These are phyloP conservation scores for Acrobeloides nanus DNA, from an alignment of 2,888 invertebrate species.

Conservation along the genomic window DNA sequence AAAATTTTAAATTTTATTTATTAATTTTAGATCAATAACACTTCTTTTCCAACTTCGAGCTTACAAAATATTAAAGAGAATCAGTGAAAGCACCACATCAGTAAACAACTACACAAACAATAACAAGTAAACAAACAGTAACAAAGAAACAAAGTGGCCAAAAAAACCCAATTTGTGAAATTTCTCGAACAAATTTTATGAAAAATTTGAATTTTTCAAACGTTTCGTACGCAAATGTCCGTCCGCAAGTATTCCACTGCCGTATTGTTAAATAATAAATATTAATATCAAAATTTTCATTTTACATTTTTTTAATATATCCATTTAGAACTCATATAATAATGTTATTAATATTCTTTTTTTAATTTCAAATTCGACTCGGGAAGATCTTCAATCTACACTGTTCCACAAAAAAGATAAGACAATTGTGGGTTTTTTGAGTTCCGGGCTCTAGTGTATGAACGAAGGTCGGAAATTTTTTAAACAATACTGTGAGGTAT, in stretches of 20 bases:
- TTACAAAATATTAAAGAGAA: background rate
- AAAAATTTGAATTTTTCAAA: background rate
- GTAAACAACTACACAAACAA: background rate
- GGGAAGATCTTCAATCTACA: too few species aligned
- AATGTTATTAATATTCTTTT: too few species aligned
- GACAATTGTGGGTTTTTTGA: too few species aligned
- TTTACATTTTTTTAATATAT: background rate
- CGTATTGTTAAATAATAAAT: too few species aligned
- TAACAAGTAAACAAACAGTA: background rate
- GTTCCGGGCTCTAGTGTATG: too few species aligned
- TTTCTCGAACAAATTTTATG: background rate
- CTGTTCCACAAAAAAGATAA: too few species aligned
- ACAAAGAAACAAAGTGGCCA: background rate
- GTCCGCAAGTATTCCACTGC: too few species aligned
- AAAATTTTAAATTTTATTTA: background rate
- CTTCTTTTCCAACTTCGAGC: background rate
- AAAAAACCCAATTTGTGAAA: background rate
- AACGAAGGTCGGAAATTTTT: constrained; percentile 2
- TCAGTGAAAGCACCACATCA: background rate
- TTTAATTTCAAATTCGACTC: too few species aligned
- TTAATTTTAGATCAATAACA: background rate
- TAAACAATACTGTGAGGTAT: too few species aligned
- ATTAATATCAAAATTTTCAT: background rate
- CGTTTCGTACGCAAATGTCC: too few species aligned
- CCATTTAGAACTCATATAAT: background rate